These are phyloP conservation scores for Pipistrellus pygmaeus DNA, from an alignment of 2,797 vertebrate genomes.

Conservation along the genomic window DNA sequence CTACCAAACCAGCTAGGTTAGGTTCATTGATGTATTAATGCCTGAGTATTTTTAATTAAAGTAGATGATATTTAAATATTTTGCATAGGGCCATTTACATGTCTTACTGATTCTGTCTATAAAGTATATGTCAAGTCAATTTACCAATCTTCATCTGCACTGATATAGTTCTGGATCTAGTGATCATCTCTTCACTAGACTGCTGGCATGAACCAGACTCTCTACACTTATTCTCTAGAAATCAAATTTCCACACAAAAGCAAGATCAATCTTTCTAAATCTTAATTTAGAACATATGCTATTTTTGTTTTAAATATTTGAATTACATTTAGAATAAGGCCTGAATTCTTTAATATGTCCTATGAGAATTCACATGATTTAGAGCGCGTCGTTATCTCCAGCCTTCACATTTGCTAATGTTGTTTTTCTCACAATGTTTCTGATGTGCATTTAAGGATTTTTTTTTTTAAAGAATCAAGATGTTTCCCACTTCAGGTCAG, in stretches of 20 bases:
- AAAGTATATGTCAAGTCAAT: neutral
- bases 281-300: neutral
- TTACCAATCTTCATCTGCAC: neutral
- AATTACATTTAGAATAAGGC: neutral
- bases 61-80: neutral
- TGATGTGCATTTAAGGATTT: neutral
- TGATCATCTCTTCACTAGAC: neutral
- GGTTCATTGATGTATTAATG: neutral
- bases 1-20: too few relatives aligned
- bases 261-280: neutral
- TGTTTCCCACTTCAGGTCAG: neutral
- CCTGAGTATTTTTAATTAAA: neutral
- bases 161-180: neutral
- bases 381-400: neutral
- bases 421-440: neutral
- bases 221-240: neutral
- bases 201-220: neutral
- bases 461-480: neutral
- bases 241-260: neutral
- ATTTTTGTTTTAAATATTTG: neutral
- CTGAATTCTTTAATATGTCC: neutral
- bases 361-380: neutral
- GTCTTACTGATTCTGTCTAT: neutral
- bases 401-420: neutral
- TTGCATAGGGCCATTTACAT: neutral